Base-by-base conservation (phyloP, 2,113 vertebrate genomes). In the Lathamus discolor region DNA sequence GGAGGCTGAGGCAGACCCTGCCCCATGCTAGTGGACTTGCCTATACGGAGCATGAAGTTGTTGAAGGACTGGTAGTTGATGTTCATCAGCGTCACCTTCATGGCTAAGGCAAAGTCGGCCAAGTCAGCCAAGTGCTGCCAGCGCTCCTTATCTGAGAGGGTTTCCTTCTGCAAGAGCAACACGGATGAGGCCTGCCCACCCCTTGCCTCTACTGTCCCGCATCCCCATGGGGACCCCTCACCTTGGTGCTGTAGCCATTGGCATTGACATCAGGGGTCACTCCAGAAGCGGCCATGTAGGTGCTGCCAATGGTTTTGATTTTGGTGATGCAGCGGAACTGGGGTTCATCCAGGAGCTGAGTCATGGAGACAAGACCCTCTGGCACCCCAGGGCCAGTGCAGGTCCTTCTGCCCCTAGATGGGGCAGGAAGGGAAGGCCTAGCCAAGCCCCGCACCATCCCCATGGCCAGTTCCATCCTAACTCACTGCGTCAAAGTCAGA, bases 41-140 rank as follows among this genome's bases (percentile, higher is more conserved):
- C 99, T 20, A 99, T 99, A 39, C 99, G 98, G 41, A 99, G 98
- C 99, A 99, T 99, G 98, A 99, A 99, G 98, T 99, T 99, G 97
- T 99, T 99, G 97, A 99, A 99, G 75, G 99, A 99, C 92, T 99
- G 99, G 86, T 99, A 99, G 98, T 99, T 99, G 96, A 99, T 99
- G 97, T 99, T 99, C 90, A 98, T 98, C 33, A 99, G 98, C 0
- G 98, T 99, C 85, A 99, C 99, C 97, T 99, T 99, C 99, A 99
- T 99, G 43, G 99, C 99, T 39, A 99, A 93, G 2, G 99, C 99
- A 11, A 99, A 99, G 97, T 99, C 99, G 0, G 99, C 99, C 95
- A 99, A 97, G 63, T 99, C 99, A 1, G 99, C 98, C 24, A 99
- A 95, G 96, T 99, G 99, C 95, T 99, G 99, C 99, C 99, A 99